Base-by-base conservation (phyloP, 2,888 invertebrate genomes). In the Platyscelio sp. region DNA sequence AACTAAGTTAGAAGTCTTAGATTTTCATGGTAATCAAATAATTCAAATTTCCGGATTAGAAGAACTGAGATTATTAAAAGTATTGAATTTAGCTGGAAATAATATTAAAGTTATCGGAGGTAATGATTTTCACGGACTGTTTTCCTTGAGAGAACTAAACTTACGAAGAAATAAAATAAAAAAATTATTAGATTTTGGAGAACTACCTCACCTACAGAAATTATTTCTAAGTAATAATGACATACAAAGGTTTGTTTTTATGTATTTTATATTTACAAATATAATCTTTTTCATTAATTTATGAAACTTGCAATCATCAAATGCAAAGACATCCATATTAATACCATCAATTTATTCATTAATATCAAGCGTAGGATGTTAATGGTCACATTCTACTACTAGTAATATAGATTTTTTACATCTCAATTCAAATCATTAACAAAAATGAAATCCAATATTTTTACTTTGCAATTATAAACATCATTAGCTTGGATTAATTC, bases 1-100 rank as follows among this genome's bases (percentile, higher is more conserved):
- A 67, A 92, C 95, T 33, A 97, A 98, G 89, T 94, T 99, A 85
- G 98, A 98, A 94, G 98, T 98, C 11, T 94, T 99, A 84, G 99
- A 99, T 94, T 95, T 99, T 87, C 98, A 98, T 94, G 98, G 98
- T 33, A 99, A 99, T 94, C 97, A 98, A 94, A 97, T 99, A 87
- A 94, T 95, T 38, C 96, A 96, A 93, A 96, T 98, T 22, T 95
- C 95, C 27, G 97, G 97, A 61, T 94, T 98, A 87, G 94, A 95
- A 40, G 95, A 94, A 90, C 95, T 98, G 85, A 94, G 94, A 68
- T 97, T 98, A 89, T 94, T 99, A 67, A 97, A 98, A 94, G 98
- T 98, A 15, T 95, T 99, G 63, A 99, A 99, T 94, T 95, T 98
- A 90, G 98, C 98, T 61, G 98, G 98, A 26, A 99, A 99, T 94